Percentiles rank a stretch among this genome's conserved stretches.
phyloP scores from a whole-genome alignment of 2,888 invertebrate genomes.

The Apeira syringaria region DNA sequence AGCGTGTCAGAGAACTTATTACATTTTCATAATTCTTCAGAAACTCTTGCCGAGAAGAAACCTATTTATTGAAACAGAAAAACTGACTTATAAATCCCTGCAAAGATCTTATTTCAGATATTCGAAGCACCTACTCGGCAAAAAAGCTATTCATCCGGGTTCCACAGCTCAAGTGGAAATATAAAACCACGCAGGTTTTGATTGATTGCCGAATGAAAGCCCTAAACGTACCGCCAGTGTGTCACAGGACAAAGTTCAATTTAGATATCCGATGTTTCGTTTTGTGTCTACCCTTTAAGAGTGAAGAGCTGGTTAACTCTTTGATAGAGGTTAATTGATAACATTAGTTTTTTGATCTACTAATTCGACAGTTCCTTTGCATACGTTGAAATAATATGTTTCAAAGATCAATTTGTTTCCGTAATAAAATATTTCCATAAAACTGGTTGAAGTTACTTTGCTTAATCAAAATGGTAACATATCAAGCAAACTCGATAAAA shows the following conservation, averaged over 20 bases:
- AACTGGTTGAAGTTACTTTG: no score
- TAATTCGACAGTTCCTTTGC: no score
- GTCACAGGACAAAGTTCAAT: slow-evolving; percentile 71
- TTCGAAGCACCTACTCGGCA: not conserved
- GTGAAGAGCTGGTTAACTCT: not conserved
- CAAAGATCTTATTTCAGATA: slow-evolving; percentile 4
- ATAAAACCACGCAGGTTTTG: slow-evolving; percentile 33
- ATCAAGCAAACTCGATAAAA: no score
- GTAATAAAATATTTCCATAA: no score
- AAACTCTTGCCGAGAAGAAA: no score
- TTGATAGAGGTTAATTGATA: not conserved
- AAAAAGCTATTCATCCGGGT: not conserved
- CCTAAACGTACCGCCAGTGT: slow-evolving; percentile 44
- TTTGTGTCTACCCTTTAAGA: slow-evolving; percentile 54
- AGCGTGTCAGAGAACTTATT: no score
- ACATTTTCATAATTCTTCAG: no score
- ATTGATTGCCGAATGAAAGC: slow-evolving; percentile 65
- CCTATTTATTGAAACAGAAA: not conserved
- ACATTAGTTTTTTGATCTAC: no score
- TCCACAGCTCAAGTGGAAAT: slow-evolving; percentile 14
- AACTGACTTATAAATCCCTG: not conserved
- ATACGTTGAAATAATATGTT: no score
- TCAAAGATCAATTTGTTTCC: no score
- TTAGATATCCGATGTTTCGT: slow-evolving; percentile 63
- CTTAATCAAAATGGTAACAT: no score